A percentile compares a stretch with the other conserved stretches of the same genome.
These are phyloP conservation scores for Patiria pectinifera DNA, from an alignment of 53 echinoderm and acorn worm species.

Conservation along the genomic window DNA sequence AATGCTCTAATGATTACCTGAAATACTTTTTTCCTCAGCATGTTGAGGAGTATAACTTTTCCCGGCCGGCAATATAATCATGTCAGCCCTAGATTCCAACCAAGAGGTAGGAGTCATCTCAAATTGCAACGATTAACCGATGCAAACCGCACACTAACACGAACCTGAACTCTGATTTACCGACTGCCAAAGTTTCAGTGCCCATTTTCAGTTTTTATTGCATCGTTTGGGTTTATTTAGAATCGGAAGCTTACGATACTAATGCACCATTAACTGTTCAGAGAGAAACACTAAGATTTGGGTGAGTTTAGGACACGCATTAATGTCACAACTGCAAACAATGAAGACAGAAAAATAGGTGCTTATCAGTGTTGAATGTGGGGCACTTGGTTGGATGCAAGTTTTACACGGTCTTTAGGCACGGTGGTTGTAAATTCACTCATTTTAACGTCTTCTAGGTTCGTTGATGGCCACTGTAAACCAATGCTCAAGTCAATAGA, in stretches of 20 bases:
- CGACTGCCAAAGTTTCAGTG: background rate
- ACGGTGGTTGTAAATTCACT: conserved; percentile 20
- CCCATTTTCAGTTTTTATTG: conserved; percentile 7
- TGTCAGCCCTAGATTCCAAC: background rate
- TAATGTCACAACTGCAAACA: background rate
- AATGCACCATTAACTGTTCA: conserved; percentile 31
- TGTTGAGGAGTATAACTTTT: background rate
- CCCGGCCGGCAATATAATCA: background rate
- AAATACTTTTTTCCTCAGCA: no score
- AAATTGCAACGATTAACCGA: background rate
- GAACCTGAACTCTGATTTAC: background rate
- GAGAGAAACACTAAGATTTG: background rate
- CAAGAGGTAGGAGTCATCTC: background rate
- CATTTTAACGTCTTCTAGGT: conserved; percentile 17
- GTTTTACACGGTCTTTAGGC: background rate
- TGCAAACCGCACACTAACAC: background rate
- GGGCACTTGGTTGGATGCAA: background rate
- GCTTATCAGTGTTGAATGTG: background rate
- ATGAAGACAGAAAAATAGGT: background rate
- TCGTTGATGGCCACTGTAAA: conserved; percentile 16
- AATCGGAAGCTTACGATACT: background rate
- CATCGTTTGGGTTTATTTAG: background rate
- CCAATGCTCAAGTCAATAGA: conserved; percentile 45
- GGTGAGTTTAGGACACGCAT: background rate
- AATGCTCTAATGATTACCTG: no score